Conservation (phyloP, 2,113 vertebrate species). For the Sinocyclocheilus anshuiensis region DNA sequence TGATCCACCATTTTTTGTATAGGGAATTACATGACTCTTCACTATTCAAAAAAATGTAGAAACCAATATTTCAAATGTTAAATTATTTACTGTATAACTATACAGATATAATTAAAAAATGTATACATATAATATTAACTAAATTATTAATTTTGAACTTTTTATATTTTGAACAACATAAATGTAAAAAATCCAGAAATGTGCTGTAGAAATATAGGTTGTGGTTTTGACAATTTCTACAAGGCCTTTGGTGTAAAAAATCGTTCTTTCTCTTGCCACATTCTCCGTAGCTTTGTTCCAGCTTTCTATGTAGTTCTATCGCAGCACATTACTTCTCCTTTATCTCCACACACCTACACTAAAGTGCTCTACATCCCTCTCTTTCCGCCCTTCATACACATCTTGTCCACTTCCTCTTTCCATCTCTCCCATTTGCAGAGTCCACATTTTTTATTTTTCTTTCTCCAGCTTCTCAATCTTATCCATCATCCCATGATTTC, state of each 20-base stretch:
- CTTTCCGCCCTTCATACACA: neutral
- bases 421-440: neutral
- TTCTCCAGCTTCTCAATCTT: neutral
- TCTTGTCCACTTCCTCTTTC: neutral
- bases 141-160: no score
- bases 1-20: neutral
- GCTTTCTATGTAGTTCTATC: constrained; percentile 6
- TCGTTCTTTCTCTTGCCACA: neutral
- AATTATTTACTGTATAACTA: neutral
- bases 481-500: neutral
- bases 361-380: neutral
- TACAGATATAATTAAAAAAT: no score
- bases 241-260: constrained; percentile 13
- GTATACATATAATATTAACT: no score
- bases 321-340: constrained; percentile 6
- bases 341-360: neutral
- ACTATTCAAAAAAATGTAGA: neutral
- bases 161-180: no score
- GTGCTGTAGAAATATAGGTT: neutral
- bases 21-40: neutral
- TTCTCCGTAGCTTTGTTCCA: neutral
- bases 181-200: neutral
- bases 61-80: neutral
- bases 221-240: neutral
- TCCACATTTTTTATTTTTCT: neutral